Conservation (phyloP, 2,797 vertebrate species). For the Arctocebus calabarensis region DNA sequence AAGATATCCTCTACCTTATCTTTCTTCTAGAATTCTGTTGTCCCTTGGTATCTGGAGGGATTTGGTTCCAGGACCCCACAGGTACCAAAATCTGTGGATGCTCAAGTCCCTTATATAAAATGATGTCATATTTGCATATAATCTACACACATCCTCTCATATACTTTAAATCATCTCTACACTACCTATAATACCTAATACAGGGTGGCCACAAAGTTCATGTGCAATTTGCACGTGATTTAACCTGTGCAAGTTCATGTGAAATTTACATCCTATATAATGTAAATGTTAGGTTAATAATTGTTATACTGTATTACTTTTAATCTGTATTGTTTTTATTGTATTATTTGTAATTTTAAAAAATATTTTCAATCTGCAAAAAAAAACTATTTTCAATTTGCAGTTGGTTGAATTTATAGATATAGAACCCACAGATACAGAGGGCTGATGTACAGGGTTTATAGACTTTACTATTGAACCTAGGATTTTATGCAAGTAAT, state of each 20-base stretch:
- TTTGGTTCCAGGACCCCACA: not conserved
- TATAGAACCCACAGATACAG: not conserved
- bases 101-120: not conserved
- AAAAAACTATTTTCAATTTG: not conserved
- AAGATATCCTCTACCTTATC: not conserved
- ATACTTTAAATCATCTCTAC: not conserved
- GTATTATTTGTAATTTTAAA: not conserved
- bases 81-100: not conserved
- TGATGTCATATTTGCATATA: not conserved
- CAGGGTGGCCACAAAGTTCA: no score
- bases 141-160: not conserved
- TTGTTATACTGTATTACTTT: not conserved
- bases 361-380: not conserved
- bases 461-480: not conserved
- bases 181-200: not conserved
- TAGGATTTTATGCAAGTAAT: constrained; percentile 5
- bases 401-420: not conserved
- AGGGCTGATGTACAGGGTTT: not conserved
- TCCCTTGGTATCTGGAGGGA: not conserved
- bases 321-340: not conserved
- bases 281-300: not conserved
- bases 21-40: not conserved
- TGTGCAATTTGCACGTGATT: no score
- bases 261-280: not conserved
- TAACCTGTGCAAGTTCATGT: no score